phyloP scores from a whole-genome alignment of 2,113 vertebrate species.

The Erpornis zantholeuca region DNA sequence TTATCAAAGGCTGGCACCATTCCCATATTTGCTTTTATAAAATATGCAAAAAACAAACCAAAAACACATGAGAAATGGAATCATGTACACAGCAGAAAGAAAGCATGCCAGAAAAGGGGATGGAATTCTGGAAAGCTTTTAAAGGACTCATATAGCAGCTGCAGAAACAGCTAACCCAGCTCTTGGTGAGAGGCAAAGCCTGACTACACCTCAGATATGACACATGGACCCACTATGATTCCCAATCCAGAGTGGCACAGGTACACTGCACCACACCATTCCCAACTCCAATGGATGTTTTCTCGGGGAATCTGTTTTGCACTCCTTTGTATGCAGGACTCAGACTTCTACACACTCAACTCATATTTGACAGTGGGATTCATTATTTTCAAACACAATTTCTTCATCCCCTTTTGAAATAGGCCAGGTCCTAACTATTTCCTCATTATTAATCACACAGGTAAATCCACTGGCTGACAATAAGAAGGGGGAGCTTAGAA shows the following conservation, averaged over 20 bases:
- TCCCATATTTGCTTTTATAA: background rate
- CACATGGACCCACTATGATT: background rate
- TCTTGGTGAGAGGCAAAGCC: background rate
- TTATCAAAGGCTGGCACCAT: background rate
- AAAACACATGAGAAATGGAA: background rate
- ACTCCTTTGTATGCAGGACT: background rate
- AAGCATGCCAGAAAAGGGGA: background rate
- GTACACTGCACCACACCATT: background rate
- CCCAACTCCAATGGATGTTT: background rate
- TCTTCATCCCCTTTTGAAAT: background rate
- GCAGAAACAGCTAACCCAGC: background rate
- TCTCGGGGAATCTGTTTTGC: background rate
- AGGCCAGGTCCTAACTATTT: background rate
- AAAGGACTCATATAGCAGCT: background rate
- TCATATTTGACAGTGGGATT: background rate
- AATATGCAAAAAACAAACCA: background rate
- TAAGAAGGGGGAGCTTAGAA: background rate
- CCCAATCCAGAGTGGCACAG: accelerated
- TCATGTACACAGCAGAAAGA: background rate
- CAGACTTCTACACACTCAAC: background rate
- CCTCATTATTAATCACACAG: background rate
- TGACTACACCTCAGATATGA: background rate
- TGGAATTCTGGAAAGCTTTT: background rate
- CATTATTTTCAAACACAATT: background rate
- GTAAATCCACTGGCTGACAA: background rate